A percentile compares a stretch with the other conserved stretches of the same genome.
phyloP scores from a whole-genome alignment of 2,797 vertebrate genomes.

The Sciurus vulgaris region DNA sequence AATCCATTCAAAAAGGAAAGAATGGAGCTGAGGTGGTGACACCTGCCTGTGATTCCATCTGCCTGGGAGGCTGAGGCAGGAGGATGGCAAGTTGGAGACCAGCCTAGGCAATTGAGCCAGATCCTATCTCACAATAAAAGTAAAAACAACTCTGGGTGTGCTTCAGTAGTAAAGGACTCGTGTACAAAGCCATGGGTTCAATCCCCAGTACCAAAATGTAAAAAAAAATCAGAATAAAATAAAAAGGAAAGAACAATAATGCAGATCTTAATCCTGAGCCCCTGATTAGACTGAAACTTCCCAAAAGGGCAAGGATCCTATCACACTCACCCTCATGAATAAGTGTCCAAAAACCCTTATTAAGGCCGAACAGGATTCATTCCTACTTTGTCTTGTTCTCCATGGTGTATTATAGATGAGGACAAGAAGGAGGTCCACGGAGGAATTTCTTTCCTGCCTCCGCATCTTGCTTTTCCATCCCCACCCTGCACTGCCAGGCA shows the following conservation, averaged over 20 bases:
- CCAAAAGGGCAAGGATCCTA: not conserved
- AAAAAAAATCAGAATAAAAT: no score
- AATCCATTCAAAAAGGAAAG: conserved; percentile 10
- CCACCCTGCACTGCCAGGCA: not conserved
- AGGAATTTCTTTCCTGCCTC: conserved; percentile 23
- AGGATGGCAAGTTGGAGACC: not conserved
- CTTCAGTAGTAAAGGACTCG: not conserved
- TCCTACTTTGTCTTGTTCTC: not conserved
- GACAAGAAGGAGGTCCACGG: not conserved
- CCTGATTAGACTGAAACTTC: not conserved
- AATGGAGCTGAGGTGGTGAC: not conserved
- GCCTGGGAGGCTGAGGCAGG: not conserved
- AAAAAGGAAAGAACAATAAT: not conserved
- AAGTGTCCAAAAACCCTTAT: not conserved
- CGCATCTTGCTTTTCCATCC: not conserved
- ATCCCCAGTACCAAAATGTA: not conserved
- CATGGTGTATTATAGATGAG: not conserved
- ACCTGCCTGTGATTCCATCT: not conserved
- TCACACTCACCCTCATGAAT: not conserved
- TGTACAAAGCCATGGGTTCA: not conserved
- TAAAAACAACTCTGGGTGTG: not conserved
- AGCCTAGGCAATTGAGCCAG: not conserved
- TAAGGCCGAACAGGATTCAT: not conserved
- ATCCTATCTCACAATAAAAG: not conserved
- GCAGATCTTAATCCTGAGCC: conserved; percentile 8